Conservation (phyloP, 1,140 invertebrate species). For the Magallana angulata region DNA sequence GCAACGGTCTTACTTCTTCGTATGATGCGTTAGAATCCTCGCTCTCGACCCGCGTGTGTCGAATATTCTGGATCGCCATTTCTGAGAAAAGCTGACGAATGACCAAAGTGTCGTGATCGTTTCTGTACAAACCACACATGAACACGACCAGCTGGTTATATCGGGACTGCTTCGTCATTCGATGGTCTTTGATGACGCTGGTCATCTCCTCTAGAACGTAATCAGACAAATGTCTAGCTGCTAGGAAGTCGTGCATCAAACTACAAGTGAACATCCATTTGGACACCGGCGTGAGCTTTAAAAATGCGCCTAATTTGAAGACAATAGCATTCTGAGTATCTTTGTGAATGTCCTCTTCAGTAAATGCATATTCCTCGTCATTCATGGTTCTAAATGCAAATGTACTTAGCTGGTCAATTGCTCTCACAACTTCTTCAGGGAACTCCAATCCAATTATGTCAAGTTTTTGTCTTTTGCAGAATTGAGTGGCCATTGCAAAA, state of each 20-base stretch:
- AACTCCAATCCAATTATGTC: constrained; percentile 60
- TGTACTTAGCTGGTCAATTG: constrained; percentile 59
- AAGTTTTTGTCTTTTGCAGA: constrained; percentile 62
- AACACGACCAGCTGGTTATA: constrained; percentile 65
- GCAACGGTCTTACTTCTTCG: constrained; percentile 30
- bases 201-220: constrained; percentile 62
- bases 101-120: constrained; percentile 57
- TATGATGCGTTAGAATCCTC: constrained; percentile 43
- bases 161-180: constrained; percentile 62
- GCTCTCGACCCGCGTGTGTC: constrained; percentile 46
- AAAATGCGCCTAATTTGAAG: constrained; percentile 64
- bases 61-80: constrained; percentile 64
- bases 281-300: constrained; percentile 48
- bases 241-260: constrained; percentile 67
- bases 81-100: constrained; percentile 61
- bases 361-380: constrained; percentile 46
- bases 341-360: constrained; percentile 54
- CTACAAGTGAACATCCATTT: constrained; percentile 63
- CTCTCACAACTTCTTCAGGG: constrained; percentile 55
- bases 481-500: constrained; percentile 59
- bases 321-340: constrained; percentile 55
- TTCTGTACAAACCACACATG: constrained; percentile 63
- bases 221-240: constrained; percentile 68
- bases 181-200: constrained; percentile 60
- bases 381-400: constrained; percentile 55